A percentile compares a stretch with the other conserved stretches of the same genome.
These are phyloP conservation scores for Drosophila nebulosa DNA, from an alignment of 1,140 invertebrate species.

Conservation along the genomic window DNA sequence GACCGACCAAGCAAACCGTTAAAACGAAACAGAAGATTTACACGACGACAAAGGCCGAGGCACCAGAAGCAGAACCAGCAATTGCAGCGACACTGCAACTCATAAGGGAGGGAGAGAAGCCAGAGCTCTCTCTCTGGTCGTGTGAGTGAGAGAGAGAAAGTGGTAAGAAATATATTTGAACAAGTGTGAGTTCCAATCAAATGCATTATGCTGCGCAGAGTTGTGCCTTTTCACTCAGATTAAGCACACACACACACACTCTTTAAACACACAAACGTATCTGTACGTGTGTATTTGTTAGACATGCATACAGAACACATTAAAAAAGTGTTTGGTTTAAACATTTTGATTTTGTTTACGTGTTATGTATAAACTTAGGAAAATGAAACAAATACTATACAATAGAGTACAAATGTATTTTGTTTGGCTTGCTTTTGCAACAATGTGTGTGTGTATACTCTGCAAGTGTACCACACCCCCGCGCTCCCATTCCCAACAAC, in stretches of 20 bases:
- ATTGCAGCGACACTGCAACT: background rate
- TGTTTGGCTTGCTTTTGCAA: background rate
- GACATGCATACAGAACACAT: conserved; percentile 1
- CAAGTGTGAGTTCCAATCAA: conserved; percentile 26
- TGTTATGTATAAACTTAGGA: background rate
- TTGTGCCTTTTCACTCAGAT: conserved; percentile 14
- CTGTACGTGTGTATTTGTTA: background rate
- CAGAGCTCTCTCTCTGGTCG: too few species aligned
- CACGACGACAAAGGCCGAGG: background rate
- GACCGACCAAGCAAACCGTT: background rate
- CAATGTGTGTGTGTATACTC: background rate
- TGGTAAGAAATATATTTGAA: conserved; percentile 6
- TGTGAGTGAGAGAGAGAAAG: conserved; percentile 27
- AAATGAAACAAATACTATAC: background rate
- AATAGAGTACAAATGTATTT: background rate
- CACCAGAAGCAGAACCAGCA: background rate
- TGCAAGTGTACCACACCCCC: background rate
- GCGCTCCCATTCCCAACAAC: background rate
- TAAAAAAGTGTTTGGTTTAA: background rate
- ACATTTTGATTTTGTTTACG: background rate
- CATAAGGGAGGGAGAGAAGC: background rate
- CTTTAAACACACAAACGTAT: conserved; percentile 1
- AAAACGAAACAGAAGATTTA: background rate
- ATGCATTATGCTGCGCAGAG: conserved; percentile 39
- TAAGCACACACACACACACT: conserved; percentile 8